Base-by-base conservation (phyloP, 37 sponge, comb jelly and placozoan genomes). In the Eunapius fragilis region DNA sequence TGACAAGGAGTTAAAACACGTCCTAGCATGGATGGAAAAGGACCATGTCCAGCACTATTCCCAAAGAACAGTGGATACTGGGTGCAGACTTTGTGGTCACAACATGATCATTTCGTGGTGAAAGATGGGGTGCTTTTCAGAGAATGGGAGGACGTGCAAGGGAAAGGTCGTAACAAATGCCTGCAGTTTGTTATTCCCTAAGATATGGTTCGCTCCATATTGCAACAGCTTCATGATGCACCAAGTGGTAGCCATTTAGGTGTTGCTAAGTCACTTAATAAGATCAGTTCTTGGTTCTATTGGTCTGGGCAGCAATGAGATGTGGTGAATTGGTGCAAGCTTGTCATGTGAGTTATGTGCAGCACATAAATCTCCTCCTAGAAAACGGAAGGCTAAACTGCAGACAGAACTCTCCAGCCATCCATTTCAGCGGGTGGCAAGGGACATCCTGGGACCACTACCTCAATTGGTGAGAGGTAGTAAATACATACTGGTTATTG, bases 361-460 rank as follows among this genome's bases (percentile, higher is more conserved):
- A 17, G 14, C 58, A 58, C 22, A 19, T 10, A 58, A 58, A 58
- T 19, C 17, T 11, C 58, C 58, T 13, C 1, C 58, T 58, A 58
- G 58, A 19, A 58, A 58, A 58, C 22, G 58, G 22, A 19, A 58
- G 58, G 58, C 58, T 58, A 17, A 58, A 58, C 58, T 58, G 22
- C 14, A 58, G 58, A 58, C 14, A 58, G 58, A 58, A 58, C n/a
- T 38, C 25, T 35, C 58, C 28, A 72, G 37, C 10, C 24, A 31
- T n/a, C 83, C 83, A n/a, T 26, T 82, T 24, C 37, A 82, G 33
- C 12, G 22, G 41, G 27, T 82, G 28, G 83, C 83, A 37, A 17
- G 6, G 58, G 58, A 58, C 58, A 58, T 58, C 58, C 58, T 58
- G 58, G 22, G 58, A 58, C 58, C 22, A 58, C 22, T 58, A 58